Evolutionary conservation across 1,140 invertebrate genomes (phyloP).

Genomic region (Leucophenga varia): DNA sequence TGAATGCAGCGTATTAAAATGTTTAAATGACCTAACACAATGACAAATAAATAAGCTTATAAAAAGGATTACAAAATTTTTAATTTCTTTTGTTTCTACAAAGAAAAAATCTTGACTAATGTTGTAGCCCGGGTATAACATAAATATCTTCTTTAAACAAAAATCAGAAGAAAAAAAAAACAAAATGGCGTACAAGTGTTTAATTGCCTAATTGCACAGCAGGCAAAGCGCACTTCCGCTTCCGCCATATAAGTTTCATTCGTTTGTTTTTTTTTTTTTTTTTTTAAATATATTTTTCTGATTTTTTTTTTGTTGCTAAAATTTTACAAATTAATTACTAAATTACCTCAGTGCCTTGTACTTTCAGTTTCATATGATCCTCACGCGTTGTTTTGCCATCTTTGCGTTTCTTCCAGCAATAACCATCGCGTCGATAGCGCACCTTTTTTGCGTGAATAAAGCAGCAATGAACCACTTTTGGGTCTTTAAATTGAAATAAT

Average conservation of each 20-base stretch:
- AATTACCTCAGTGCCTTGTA: conserved; percentile 89
- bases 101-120: no score
- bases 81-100: no score
- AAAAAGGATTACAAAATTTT: no score
- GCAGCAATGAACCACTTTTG: conserved; percentile 94
- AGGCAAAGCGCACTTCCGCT: conserved; percentile 4
- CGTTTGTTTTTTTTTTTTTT: not conserved
- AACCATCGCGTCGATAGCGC: conserved; percentile 93
- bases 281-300: not conserved
- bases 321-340: not conserved
- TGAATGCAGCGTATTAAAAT: no score
- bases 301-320: not conserved
- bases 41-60: no score
- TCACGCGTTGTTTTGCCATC: conserved; percentile 97
- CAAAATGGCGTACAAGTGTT: conserved; percentile 5
- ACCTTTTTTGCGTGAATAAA: conserved; percentile 97
- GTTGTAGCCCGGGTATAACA: no score
- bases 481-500: conserved; percentile 67
- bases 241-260: not conserved
- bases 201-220: conserved; percentile 52
- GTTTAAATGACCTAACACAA: no score
- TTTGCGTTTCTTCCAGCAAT: conserved; percentile 98
- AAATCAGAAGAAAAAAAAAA: conserved; percentile 12
- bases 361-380: conserved; percentile 99
- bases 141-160: not conserved